Evolutionary conservation across 2,113 vertebrate species (phyloP).

Genomic region (Sciurus niger): DNA sequence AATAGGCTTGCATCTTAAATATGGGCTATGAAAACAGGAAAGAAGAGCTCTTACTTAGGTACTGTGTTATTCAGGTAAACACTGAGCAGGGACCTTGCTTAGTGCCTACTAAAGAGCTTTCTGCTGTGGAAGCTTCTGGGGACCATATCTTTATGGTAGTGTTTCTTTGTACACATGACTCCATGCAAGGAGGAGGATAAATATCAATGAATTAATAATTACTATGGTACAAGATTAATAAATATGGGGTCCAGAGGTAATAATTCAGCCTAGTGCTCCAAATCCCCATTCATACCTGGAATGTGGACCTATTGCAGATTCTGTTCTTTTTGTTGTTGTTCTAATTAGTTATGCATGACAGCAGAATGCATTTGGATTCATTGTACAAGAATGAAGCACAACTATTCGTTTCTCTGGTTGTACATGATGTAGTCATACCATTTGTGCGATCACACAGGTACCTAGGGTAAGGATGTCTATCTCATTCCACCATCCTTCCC

Average conservation of each 20-base stretch:
- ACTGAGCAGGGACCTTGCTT: neutral
- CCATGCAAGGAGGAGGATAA: neutral
- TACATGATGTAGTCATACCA: too few species aligned
- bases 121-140: neutral
- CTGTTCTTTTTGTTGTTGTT: neutral
- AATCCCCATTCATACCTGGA: neutral
- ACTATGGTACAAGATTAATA: neutral
- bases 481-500: too few species aligned
- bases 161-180: neutral
- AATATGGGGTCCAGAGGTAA: neutral
- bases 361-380: too few species aligned
- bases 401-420: too few species aligned
- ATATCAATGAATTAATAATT: neutral
- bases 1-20: neutral
- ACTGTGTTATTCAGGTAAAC: neutral
- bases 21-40: neutral
- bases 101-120: neutral
- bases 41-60: neutral
- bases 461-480: too few species aligned
- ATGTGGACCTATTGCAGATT: neutral
- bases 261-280: neutral
- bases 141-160: too few species aligned
- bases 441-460: too few species aligned
- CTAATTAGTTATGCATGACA: too few species aligned
- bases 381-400: too few species aligned